Base-by-base conservation (phyloP, 2,888 invertebrate genomes). In the Polydrusus tereticollis region DNA sequence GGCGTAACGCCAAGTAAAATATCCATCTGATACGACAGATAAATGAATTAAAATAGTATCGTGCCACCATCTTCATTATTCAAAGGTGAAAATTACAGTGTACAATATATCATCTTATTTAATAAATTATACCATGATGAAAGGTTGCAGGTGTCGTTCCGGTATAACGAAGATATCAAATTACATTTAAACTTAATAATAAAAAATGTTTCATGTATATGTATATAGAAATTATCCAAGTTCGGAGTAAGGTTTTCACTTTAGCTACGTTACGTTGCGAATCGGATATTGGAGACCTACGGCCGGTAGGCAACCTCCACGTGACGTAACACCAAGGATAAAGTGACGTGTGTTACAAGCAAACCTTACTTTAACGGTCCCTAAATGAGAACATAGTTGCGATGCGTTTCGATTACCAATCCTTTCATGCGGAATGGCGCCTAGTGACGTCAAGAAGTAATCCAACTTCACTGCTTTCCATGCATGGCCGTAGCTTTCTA, bases 211-310 rank as follows among this genome's bases (percentile, higher is more conserved):
- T 55, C 21, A 47, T 47, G 20, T 55, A 55, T 55, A 29, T 16
- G 2, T 16, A 23, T 18, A 8, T 45, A 20, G 5, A 26, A 55
- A 29, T 29, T 12, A 55, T 10, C 33, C 33, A 10, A 21, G 26
- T 33, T 65, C 38, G 66, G 57, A 66, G 33, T 66, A 45, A 57
- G 66, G 66, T 66, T 55, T 55, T 55, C 52, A 55, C 6, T 55
- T 45, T 45, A 52, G 52, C 33, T 33, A 21, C 38, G 21, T 52
- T 57, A 45, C 57, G 66, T 57, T 18, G 57, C 45, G 57, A 66
- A 57, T 36, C 43, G 41, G 26, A 18, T 12, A 47, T 41, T 41
- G 6, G 41, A 16, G n/a, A 41, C 14, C 41, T 41, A 41, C 41
- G 41, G 41, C 41, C 16, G 14, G 16, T 5, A 26, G 7, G 26